Percentiles rank a stretch among this genome's conserved stretches.
These are phyloP conservation scores for Priocnemis perturbator DNA, from an alignment of 2,888 invertebrate genomes.

Conservation along the genomic window DNA sequence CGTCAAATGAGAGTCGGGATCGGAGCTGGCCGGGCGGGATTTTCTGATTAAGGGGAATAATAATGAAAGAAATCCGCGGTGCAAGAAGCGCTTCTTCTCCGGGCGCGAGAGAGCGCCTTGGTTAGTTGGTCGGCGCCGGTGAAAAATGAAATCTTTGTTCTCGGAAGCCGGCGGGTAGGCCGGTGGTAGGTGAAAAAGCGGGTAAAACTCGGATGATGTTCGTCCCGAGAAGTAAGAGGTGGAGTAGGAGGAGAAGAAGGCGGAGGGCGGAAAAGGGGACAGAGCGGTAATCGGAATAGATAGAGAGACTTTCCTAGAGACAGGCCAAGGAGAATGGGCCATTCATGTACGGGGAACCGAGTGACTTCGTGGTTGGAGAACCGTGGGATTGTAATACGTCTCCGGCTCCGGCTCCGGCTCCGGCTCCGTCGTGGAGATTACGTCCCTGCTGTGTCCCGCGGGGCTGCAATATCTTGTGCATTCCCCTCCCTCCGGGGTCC, in stretches of 20 bases:
- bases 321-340: slow-evolving; percentile 73
- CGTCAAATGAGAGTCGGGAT: slow-evolving; percentile 33
- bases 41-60: slow-evolving; percentile 49
- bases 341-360: slow-evolving; percentile 68
- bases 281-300: slow-evolving; percentile 68
- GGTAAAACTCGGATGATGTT: slow-evolving; percentile 57
- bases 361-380: slow-evolving; percentile 68
- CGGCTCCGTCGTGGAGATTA: slow-evolving; percentile 73
- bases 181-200: slow-evolving; percentile 41
- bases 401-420: slow-evolving; percentile 68
- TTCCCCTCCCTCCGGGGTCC: slow-evolving; percentile 56
- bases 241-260: slow-evolving; percentile 35
- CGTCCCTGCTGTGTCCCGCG: slow-evolving; percentile 72
- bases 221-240: slow-evolving; percentile 34
- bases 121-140: slow-evolving; percentile 41
- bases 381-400: slow-evolving; percentile 72
- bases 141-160: slow-evolving; percentile 67
- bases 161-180: slow-evolving; percentile 47
- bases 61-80: slow-evolving; percentile 58
- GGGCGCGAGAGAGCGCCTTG: slow-evolving; percentile 40
- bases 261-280: slow-evolving; percentile 28
- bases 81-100: slow-evolving; percentile 46
- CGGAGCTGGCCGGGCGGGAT: slow-evolving; percentile 36
- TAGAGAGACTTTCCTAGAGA: slow-evolving; percentile 70
- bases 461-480: slow-evolving; percentile 76